Conservation (phyloP, 37 sponge, comb jelly and placozoan species). For the Axinella damicornis region DNA sequence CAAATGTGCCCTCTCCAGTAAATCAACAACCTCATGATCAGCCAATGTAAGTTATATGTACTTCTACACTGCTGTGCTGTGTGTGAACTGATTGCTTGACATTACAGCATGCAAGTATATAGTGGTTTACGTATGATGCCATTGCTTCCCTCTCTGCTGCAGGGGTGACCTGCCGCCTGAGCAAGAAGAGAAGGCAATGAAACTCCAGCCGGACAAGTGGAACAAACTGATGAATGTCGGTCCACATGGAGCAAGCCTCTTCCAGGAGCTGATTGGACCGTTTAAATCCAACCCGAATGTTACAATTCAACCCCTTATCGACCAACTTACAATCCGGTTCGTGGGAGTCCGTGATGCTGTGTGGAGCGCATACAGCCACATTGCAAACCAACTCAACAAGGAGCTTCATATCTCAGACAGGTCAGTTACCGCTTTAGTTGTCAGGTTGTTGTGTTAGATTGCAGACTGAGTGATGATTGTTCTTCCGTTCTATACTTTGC, state of each 20-base stretch:
- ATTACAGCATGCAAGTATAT: no score
- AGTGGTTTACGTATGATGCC: no score
- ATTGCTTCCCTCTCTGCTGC: no score
- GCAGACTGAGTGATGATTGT: no score
- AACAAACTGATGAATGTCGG: conserved; percentile 39
- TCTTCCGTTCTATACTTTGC: neutral
- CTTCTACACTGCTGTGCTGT: no score
- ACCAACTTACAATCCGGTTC: conserved; percentile 15
- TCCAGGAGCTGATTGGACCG: conserved; percentile 40
- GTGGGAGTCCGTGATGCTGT: conserved; percentile 52
- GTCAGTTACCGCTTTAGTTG: neutral
- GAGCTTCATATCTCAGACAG: conserved; percentile 44
- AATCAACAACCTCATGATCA: no score
- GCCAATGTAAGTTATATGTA: no score
- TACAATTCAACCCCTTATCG: conserved; percentile 7
- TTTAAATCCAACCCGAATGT: conserved; percentile 67
- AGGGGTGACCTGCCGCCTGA: no score
- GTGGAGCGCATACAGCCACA: conserved; percentile 27
- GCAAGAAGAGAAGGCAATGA: neutral
- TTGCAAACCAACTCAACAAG: conserved; percentile 27
- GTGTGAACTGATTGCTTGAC: no score
- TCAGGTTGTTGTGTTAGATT: no score
- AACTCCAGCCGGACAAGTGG: conserved; percentile 44
- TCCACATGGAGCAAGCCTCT: conserved; percentile 27
- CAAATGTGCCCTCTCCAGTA: no score